A percentile compares a stretch with the other conserved stretches of the same genome.
These are phyloP conservation scores for Clarias magur DNA, from an alignment of 2,113 vertebrate species.

Conservation along the genomic window DNA sequence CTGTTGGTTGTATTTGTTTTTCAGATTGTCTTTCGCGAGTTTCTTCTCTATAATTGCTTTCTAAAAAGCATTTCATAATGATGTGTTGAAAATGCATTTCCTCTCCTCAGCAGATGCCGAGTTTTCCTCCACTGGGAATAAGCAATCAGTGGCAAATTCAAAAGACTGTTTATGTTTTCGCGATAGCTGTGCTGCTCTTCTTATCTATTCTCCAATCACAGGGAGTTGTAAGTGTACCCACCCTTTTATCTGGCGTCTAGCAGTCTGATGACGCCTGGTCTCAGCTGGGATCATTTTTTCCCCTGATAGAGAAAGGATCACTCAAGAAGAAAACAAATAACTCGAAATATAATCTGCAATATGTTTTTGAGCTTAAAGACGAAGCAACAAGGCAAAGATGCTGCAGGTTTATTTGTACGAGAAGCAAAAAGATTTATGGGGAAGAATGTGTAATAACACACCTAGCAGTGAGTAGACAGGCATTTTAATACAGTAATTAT, in stretches of 20 bases:
- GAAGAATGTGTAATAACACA: background rate
- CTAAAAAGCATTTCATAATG: slow-evolving; percentile 43
- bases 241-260: slow-evolving; percentile 42
- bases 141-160: slow-evolving; percentile 29
- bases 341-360: background rate
- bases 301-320: background rate
- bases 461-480: background rate
- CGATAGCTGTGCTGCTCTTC: background rate
- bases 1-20: background rate
- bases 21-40: slow-evolving; percentile 20
- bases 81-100: slow-evolving; percentile 51
- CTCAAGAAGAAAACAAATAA: slow-evolving; percentile 1
- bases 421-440: background rate
- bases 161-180: slow-evolving; percentile 34
- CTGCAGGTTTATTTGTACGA: background rate
- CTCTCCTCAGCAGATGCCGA: slow-evolving; percentile 18
- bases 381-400: background rate
- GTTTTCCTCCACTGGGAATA: slow-evolving; percentile 30
- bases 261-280: slow-evolving; percentile 36
- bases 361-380: background rate
- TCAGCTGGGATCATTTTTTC: background rate
- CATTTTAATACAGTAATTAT: background rate
- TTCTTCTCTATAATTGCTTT: slow-evolving; percentile 51
- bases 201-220: slow-evolving; percentile 39
- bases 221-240: slow-evolving; percentile 43